Evolutionary conservation across 2,888 invertebrate genomes (phyloP).

Genomic region (Drosophila lutescens): DNA sequence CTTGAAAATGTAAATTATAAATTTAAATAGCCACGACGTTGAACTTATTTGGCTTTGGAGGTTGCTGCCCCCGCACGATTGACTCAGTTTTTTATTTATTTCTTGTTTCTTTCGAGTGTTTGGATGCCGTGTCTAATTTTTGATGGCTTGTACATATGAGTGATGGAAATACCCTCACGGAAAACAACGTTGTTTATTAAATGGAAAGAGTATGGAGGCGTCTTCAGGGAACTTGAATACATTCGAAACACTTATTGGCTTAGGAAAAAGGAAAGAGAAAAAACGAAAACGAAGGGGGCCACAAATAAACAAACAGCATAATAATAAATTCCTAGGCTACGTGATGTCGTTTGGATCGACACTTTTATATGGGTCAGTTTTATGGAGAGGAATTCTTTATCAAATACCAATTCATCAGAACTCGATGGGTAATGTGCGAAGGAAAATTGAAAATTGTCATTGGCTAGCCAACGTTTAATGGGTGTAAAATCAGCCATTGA

Average conservation of each 20-base stretch:
- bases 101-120: slow-evolving; percentile 30
- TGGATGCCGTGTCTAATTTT: slow-evolving; percentile 15
- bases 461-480: slow-evolving; percentile 24
- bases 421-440: background rate
- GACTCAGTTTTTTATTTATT: slow-evolving; percentile 40
- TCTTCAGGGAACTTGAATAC: slow-evolving; percentile 14
- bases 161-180: slow-evolving; percentile 21
- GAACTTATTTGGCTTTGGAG: slow-evolving; percentile 64
- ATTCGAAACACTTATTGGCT: slow-evolving; percentile 59
- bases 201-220: slow-evolving; percentile 5
- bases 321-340: slow-evolving; percentile 55
- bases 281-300: slow-evolving; percentile 1
- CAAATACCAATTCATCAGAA: slow-evolving; percentile 3
- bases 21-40: slow-evolving; percentile 35
- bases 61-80: slow-evolving; percentile 72
- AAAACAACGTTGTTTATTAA: background rate
- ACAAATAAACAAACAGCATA: slow-evolving; percentile 20
- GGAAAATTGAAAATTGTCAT: slow-evolving; percentile 19
- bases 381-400: slow-evolving; percentile 9
- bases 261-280: slow-evolving; percentile 23
- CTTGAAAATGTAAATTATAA: slow-evolving; percentile 9
- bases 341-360: slow-evolving; percentile 40
- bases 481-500: slow-evolving; percentile 47
- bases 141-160: slow-evolving; percentile 9
- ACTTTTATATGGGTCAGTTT: slow-evolving; percentile 54